Base-by-base conservation (phyloP, 2,888 invertebrate genomes). In the Caenorhabditis sp. region DNA sequence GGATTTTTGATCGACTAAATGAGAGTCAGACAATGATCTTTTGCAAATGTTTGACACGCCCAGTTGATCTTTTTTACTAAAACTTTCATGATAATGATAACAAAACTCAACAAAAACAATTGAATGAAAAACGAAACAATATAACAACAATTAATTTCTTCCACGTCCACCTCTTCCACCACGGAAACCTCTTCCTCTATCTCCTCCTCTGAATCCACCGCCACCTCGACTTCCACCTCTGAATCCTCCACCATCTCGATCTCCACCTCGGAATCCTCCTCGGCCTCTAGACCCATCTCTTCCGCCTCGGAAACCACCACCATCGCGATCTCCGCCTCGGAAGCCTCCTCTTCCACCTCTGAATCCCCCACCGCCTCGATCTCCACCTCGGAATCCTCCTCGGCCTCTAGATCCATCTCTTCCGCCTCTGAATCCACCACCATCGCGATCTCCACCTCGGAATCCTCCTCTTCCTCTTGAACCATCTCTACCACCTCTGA, bases 211-310 rank as follows among this genome's bases (percentile, higher is more conserved):
- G 43, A 43, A 43, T 23, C 66, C 20, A 23, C 63, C 67, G 58
- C 60, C 25, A 26, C 20, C 20, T 65, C 67, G 56, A 10, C 66
- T 54, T 31, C 31, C 10, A 31, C 5, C n/a, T 43, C 65, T 50
- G 52, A 31, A 63, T 21, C 67, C 68, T 20, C 10, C 53, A 20
- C 69, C 70, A 20, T 67, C 67, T 17, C 52, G 50, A 43, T 31
- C 61, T 61, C 8, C 69, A 25, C 70, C 62, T 59, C 61, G 20
- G 61, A 61, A 67, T 25, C 67, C 66, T n/a, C 61, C 61, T 23
- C 58, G 25, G 5, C 53, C 38, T 59, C 67, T 25, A 12, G 21
- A 65, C 4, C 65, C 65, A 14, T 52, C 65, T 17, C 64, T 27
- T 27, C 54, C 62, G 31, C 36, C 21, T 57, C 64, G 65, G 59